Evolutionary conservation across 2,888 invertebrate species (phyloP), one percentile per base, ranked within the genome.

Genomic region (Deilephila elpenor): DNA sequence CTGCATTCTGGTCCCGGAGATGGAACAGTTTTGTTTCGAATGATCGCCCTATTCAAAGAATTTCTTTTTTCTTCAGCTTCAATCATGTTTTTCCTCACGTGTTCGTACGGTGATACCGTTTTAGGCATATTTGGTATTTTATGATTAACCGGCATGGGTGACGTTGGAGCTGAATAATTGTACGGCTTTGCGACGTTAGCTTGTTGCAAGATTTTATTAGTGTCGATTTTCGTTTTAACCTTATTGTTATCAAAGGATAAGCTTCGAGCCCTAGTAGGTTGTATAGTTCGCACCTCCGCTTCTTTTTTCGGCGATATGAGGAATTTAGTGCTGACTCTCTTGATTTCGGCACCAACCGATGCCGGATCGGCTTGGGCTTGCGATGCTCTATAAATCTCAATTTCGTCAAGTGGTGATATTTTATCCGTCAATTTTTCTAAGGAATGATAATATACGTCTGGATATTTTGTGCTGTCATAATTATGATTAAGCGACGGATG

Each of bases 281-380:
- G 91, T 70, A 93, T 91, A 32, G 89, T 93, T 70, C 93, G 83
- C 8, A 94, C 94, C 78, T 91, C 92, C 0, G 94, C 92, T 88
- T 94, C 93, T 82, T 93, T 94, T 83, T 93, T 94, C 6, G 94
- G 94, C 4, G 94, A 94, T 78, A 94, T 93, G 6, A 93, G 79
- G 80, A 93, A 93, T 79, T 87, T 92, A 20, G 94, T 94, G 75
- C 93, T 93, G 3, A 93, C 93, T 85, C 87, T 89, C 83, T 94
- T 94, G 77, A 94, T 94, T 86, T 94, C 93, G 25, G 94, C 94
- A 19, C 94, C 92, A 14, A 94, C 94, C 7, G 94, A 91, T 19
- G 90, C 87, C 7, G 93, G 93, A 73, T 88, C 79, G 0, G 81
- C 79, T 78, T 86, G 87, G 17, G 82, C 81, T 80, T 88, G 88